Evolutionary conservation across 2,797 vertebrate genomes (phyloP).

Genomic region (Mormyrops boulengeri): DNA sequence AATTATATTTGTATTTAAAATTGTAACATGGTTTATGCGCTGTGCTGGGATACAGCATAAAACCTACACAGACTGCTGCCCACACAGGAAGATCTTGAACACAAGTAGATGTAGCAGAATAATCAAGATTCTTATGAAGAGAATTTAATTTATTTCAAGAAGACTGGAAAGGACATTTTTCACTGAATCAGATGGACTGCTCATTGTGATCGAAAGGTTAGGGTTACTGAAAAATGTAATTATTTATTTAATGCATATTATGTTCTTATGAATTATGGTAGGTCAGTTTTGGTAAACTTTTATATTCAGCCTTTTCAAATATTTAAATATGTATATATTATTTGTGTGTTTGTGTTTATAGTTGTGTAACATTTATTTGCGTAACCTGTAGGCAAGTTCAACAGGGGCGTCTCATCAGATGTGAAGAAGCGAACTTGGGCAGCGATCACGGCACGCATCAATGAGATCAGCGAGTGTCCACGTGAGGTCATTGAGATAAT

Average conservation of each 20-base stretch:
- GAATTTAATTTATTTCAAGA: neutral
- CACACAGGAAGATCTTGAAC: neutral
- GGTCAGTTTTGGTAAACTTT: neutral
- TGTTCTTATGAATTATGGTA: neutral
- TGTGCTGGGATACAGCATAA: neutral
- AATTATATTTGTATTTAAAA: neutral
- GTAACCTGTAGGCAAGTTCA: conserved; percentile 39
- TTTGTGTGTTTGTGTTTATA: neutral
- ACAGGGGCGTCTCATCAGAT: conserved; percentile 38
- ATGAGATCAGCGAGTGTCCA: conserved; percentile 46
- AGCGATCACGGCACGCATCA: conserved; percentile 38
- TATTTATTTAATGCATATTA: neutral
- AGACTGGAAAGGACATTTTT: neutral
- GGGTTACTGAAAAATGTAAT: neutral
- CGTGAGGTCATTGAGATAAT: conserved; percentile 59
- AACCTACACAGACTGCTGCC: neutral
- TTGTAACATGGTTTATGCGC: neutral
- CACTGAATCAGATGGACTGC: neutral
- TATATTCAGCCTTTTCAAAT: neutral
- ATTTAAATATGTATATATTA: neutral
- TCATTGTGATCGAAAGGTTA: neutral
- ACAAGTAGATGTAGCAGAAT: neutral
- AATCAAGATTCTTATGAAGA: neutral
- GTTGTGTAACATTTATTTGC: neutral
- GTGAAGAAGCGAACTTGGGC: conserved; percentile 45